These are phyloP conservation scores for Tricholauxania praeusta DNA, from an alignment of 2,888 invertebrate species.

Conservation along the genomic window DNA sequence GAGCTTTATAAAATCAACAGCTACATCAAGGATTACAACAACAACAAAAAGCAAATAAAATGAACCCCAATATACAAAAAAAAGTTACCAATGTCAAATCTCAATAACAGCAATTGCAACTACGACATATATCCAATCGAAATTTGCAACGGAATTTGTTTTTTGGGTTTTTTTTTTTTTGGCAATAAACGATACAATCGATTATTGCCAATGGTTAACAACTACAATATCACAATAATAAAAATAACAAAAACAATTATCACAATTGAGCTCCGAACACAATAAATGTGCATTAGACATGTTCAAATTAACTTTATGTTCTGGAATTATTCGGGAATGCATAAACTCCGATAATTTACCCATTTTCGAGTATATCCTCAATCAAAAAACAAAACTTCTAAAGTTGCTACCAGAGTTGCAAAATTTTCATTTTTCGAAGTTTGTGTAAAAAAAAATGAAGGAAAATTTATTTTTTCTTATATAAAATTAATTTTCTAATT, in stretches of 20 bases:
- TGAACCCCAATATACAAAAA: constrained; percentile 17
- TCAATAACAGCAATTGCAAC: neutral
- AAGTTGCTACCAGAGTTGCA: no score
- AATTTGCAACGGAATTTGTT: neutral
- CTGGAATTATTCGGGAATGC: no score
- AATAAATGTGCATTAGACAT: no score
- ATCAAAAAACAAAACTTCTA: no score
- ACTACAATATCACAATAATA: neutral
- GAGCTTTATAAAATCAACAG: neutral
- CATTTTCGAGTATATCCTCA: no score
- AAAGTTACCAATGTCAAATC: neutral
- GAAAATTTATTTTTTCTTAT: no score
- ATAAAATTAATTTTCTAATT: no score
- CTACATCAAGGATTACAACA: constrained; percentile 20
- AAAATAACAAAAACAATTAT: neutral
- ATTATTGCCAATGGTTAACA: constrained; percentile 4
- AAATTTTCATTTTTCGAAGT: no score
- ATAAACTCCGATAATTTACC: no score
- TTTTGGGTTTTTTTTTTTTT: neutral
- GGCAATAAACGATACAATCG: constrained; percentile 17
- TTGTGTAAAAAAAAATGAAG: no score
- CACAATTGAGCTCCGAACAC: neutral
- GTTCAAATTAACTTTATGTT: no score
- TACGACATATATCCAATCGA: neutral
- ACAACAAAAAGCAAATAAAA: constrained; percentile 28